Evolutionary conservation across 1,140 invertebrate genomes (phyloP).

Genomic region (Theocolax elegans): DNA sequence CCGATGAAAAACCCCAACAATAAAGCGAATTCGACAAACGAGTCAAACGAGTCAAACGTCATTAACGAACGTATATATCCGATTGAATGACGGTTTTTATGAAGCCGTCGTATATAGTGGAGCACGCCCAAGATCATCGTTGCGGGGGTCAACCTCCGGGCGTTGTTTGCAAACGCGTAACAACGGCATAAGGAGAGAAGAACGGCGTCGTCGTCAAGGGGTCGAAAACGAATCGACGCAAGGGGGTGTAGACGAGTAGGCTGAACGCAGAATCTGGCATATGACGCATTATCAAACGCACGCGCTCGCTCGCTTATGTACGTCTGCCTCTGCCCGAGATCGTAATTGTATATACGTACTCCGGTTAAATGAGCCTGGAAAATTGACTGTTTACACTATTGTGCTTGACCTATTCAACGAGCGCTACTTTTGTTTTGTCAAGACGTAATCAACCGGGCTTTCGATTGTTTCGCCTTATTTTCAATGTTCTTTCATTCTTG

Average conservation of each 20-base stretch:
- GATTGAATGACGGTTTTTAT: neutral
- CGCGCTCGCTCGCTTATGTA: neutral
- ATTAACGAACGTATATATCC: slow-evolving; percentile 18
- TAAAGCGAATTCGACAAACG: too few relatives aligned
- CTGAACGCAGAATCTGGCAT: neutral
- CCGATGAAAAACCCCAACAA: too few relatives aligned
- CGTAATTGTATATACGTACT: neutral
- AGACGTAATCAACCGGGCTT: neutral
- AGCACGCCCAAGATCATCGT: neutral
- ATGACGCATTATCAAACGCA: slow-evolving; percentile 23
- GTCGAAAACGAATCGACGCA: too few relatives aligned
- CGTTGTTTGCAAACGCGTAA: too few relatives aligned
- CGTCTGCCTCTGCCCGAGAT: neutral
- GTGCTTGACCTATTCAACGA: neutral
- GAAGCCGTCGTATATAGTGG: too few relatives aligned
- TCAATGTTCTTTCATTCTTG: too few relatives aligned
- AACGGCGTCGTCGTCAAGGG: neutral
- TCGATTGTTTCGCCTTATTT: neutral
- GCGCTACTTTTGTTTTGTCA: neutral
- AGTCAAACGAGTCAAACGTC: too few relatives aligned
- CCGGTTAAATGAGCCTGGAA: slow-evolving; percentile 18
- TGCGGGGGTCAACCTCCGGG: neutral
- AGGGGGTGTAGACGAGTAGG: neutral
- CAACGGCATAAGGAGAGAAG: neutral
- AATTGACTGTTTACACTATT: slow-evolving; percentile 24